A percentile compares a stretch with the other conserved stretches of the same genome.
phyloP scores from a whole-genome alignment of 2,888 invertebrate genomes.

The Phaedon cochleariae region DNA sequence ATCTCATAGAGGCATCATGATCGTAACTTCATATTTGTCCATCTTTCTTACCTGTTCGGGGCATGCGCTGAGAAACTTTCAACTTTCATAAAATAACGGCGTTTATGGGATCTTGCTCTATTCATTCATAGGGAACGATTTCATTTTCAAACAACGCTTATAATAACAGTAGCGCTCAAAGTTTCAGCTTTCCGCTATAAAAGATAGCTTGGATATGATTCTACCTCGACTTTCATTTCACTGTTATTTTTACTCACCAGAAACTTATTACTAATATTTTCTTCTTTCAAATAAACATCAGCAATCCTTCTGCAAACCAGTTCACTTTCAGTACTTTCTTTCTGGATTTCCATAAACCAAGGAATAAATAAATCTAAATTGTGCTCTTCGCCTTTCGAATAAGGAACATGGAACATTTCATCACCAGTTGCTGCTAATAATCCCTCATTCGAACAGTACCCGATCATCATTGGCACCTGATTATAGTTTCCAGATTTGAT shows the following conservation, averaged over 20 bases:
- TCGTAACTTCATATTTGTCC: too few relatives aligned
- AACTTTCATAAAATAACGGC: too few relatives aligned
- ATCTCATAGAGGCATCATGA: too few relatives aligned
- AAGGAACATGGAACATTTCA: not conserved
- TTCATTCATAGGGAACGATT: too few relatives aligned
- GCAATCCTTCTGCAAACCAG: not conserved
- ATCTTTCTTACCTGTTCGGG: too few relatives aligned
- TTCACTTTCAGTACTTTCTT: conserved; percentile 1
- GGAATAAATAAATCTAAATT: not conserved
- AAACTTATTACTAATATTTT: conserved; percentile 12
- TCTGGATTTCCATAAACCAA: conserved; percentile 7
- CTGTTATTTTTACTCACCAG: conserved; percentile 10
- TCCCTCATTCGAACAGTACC: conserved; percentile 55
- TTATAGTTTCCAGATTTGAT: conserved; percentile 45
- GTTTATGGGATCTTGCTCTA: too few relatives aligned
- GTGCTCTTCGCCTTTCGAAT: not conserved
- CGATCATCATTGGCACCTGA: conserved; percentile 48
- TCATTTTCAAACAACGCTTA: too few relatives aligned
- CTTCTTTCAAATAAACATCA: conserved; percentile 18
- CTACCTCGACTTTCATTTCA: too few relatives aligned
- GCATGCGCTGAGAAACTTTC: too few relatives aligned
- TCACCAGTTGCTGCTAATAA: conserved; percentile 27
- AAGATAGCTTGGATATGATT: too few relatives aligned
- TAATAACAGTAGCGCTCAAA: too few relatives aligned
- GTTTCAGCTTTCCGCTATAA: too few relatives aligned